phyloP scores from a whole-genome alignment of 2,797 vertebrate species.

The Melanotaenia boesemani region DNA sequence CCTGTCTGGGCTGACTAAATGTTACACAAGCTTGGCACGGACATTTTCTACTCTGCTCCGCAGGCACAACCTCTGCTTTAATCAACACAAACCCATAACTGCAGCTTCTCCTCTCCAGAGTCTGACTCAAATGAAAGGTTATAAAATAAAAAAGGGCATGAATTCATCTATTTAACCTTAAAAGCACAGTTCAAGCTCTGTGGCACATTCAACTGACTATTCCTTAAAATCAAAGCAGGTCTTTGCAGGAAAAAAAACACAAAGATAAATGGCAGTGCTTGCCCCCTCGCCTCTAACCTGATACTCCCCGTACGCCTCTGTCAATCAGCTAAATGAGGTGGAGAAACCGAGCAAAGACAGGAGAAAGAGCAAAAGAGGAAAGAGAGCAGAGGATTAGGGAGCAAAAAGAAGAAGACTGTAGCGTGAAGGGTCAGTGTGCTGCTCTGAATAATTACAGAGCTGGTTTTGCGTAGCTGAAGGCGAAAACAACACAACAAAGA shows the following conservation, averaged over 20 bases:
- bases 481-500: slow-evolving; percentile 50
- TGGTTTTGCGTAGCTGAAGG: slow-evolving; percentile 48
- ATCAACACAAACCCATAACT: slow-evolving; percentile 78
- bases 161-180: not conserved
- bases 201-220: slow-evolving; percentile 45
- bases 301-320: slow-evolving; percentile 72
- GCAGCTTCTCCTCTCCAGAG: slow-evolving; percentile 35
- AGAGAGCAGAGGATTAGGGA: slow-evolving; percentile 37
- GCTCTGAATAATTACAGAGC: slow-evolving; percentile 58
- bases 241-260: slow-evolving; percentile 24
- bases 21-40: slow-evolving; percentile 88
- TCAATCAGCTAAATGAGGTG: slow-evolving; percentile 84
- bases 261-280: slow-evolving; percentile 71
- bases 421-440: slow-evolving; percentile 47
- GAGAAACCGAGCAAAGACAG: slow-evolving; percentile 56
- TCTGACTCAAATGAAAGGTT: not conserved
- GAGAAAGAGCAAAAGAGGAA: slow-evolving; percentile 26
- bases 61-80: slow-evolving; percentile 76
- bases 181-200: slow-evolving; percentile 30
- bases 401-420: slow-evolving; percentile 29
- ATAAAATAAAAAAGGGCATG: not conserved
- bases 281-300: slow-evolving; percentile 69
- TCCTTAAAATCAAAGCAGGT: slow-evolving; percentile 57
- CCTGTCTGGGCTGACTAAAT: slow-evolving; percentile 84
- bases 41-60: slow-evolving; percentile 51